These are phyloP conservation scores for Netelia melanura DNA, from an alignment of 2,888 invertebrate genomes.

Conservation along the genomic window DNA sequence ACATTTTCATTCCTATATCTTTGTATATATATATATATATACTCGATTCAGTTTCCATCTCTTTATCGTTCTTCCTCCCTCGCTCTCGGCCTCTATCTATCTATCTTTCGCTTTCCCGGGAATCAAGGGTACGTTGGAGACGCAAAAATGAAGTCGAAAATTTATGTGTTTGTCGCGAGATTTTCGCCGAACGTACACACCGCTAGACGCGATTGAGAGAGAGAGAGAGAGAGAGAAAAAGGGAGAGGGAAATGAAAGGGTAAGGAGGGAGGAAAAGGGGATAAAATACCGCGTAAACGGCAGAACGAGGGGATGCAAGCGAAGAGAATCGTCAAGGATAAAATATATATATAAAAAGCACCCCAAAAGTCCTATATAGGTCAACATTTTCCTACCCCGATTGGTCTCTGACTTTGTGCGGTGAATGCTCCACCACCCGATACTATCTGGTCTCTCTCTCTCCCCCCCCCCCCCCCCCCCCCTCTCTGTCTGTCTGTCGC, in stretches of 20 bases:
- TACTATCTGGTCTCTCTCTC: conserved; percentile 9
- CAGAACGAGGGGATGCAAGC: conserved; percentile 7
- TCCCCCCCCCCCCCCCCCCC: no score
- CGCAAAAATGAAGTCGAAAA: conserved; percentile 55
- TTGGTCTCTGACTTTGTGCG: not conserved
- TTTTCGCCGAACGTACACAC: conserved; percentile 43
- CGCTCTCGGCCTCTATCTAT: not conserved
- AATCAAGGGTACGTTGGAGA: conserved; percentile 1
- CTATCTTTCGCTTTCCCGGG: not conserved
- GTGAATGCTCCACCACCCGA: conserved; percentile 15
- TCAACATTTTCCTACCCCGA: not conserved
- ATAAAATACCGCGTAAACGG: conserved; percentile 26
- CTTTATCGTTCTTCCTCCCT: not conserved
- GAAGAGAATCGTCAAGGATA: conserved; percentile 13
- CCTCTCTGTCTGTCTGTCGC: no score
- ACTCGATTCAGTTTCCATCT: not conserved
- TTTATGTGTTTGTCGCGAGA: conserved; percentile 60
- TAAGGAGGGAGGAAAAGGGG: not conserved
- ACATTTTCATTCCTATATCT: conserved; percentile 15
- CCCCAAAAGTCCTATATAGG: not conserved
- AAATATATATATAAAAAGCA: conserved; percentile 2
- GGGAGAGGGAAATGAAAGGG: conserved; percentile 15
- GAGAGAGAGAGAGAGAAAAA: not conserved
- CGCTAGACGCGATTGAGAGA: not conserved
- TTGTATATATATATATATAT: not conserved